Conservation (phyloP, 1,140 invertebrate genomes). For the Bombus consobrinus region DNA sequence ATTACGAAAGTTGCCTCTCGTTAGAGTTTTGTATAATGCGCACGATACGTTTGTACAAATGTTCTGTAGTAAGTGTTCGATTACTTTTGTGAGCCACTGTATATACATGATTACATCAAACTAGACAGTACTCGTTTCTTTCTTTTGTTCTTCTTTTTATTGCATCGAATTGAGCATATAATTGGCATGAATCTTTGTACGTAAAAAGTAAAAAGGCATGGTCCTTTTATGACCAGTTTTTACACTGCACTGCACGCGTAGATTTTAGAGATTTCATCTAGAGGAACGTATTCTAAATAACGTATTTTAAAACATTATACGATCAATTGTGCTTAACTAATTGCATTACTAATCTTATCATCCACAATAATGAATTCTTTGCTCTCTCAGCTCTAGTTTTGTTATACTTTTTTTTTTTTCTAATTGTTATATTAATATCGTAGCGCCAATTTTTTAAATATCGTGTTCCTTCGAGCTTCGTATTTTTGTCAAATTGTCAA, state of each 20-base stretch:
- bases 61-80: too few species aligned
- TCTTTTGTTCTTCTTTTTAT: conserved; percentile 32
- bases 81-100: neutral
- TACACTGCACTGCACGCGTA: neutral
- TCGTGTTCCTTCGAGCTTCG: neutral
- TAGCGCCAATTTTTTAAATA: neutral
- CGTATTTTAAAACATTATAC: neutral
- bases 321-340: neutral
- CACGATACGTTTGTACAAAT: too few species aligned
- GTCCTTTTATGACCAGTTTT: neutral
- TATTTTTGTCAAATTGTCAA: neutral
- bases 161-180: conserved; percentile 30
- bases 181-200: conserved; percentile 54
- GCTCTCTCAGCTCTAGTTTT: neutral
- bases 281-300: neutral
- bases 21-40: too few species aligned
- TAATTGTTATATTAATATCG: neutral
- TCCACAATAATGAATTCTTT: neutral
- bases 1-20: too few species aligned
- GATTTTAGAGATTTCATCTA: neutral
- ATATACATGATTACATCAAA: conserved; percentile 14
- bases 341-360: neutral
- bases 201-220: conserved; percentile 20
- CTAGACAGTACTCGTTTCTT: neutral
- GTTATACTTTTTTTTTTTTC: too few species aligned